Percentiles rank a stretch among this genome's conserved stretches.
Conservation (phyloP, 2,888 invertebrate genomes). For the Plemyria rubiginata region DNA sequence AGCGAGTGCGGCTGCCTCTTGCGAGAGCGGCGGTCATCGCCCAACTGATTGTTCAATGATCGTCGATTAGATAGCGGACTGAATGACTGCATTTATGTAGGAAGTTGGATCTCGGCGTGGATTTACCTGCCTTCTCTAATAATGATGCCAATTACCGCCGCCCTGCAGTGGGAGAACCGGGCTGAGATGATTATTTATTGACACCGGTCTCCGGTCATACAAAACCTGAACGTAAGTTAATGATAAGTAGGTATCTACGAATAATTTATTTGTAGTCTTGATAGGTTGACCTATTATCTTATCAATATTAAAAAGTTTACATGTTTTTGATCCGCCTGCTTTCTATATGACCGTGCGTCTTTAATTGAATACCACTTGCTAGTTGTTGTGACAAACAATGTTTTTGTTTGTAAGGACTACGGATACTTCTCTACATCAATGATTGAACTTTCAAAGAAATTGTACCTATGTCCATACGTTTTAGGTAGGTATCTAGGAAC, state of each 20-base stretch:
- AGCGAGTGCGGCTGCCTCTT: slow-evolving; percentile 50
- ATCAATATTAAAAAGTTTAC: no score
- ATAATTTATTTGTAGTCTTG: no score
- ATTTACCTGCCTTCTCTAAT: not conserved
- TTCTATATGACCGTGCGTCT: slow-evolving; percentile 30
- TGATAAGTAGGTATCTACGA: no score
- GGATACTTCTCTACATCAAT: slow-evolving; percentile 19
- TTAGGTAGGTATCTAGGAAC: no score
- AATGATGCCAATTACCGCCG: not conserved
- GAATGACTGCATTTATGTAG: slow-evolving; percentile 10
- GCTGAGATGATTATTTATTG: no score
- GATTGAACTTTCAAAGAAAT: slow-evolving; percentile 11
- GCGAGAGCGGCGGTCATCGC: slow-evolving; percentile 66
- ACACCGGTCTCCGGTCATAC: no score
- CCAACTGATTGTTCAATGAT: slow-evolving; percentile 77
- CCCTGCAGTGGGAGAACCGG: no score
- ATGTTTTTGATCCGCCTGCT: slow-evolving; percentile 54
- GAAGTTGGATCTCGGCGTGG: slow-evolving; percentile 7
- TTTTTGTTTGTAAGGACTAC: slow-evolving; percentile 26
- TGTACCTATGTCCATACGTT: no score
- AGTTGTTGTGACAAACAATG: slow-evolving; percentile 32
- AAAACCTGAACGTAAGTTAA: not conserved
- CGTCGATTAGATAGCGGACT: slow-evolving; percentile 64
- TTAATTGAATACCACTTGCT: slow-evolving; percentile 65
- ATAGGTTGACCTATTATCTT: no score